A percentile compares a stretch with the other conserved stretches of the same genome.
These are phyloP conservation scores for Salminus brasiliensis DNA, from an alignment of 2,113 vertebrate species.

Conservation along the genomic window DNA sequence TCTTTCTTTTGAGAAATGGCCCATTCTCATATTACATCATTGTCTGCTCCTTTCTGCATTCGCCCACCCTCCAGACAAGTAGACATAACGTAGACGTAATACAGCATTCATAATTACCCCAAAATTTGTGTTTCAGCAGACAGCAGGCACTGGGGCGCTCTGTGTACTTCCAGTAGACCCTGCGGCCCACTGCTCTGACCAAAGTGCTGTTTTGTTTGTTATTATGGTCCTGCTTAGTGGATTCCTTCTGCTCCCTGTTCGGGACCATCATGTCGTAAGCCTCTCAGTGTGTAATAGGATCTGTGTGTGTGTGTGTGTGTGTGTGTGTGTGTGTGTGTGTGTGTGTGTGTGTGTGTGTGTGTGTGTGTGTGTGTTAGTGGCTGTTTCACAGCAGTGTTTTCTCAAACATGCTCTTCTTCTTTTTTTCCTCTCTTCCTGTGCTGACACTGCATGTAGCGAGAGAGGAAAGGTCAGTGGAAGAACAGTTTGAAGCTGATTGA, in stretches of 20 bases:
- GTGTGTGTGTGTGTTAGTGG: no score
- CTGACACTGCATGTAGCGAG: slow-evolving; percentile 10
- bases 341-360: slow-evolving; percentile 10
- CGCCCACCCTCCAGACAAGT: not conserved
- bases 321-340: not conserved
- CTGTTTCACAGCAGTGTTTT: slow-evolving; percentile 3
- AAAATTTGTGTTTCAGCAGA: not conserved
- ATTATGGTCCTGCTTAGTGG: slow-evolving; percentile 22
- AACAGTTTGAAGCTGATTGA: not conserved
- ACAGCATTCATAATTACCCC: not conserved
- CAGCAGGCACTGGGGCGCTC: no score
- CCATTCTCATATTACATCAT: not conserved
- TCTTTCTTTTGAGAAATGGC: not conserved
- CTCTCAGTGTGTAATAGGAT: slow-evolving; percentile 47
- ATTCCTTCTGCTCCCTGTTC: slow-evolving; percentile 19
- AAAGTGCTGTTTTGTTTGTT: slow-evolving; percentile 6
- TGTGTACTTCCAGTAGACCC: no score
- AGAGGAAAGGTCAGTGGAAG: not conserved
- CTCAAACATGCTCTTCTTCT: slow-evolving; percentile 29
- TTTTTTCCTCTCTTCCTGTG: slow-evolving; percentile 37
- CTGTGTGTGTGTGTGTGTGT: not conserved
- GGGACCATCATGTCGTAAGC: slow-evolving; percentile 35
- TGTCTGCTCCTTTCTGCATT: not conserved
- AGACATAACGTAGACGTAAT: no score
- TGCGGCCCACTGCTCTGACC: not conserved